Base-by-base conservation (phyloP, 2,888 invertebrate species). In the Conops quadrifasciatus region DNA sequence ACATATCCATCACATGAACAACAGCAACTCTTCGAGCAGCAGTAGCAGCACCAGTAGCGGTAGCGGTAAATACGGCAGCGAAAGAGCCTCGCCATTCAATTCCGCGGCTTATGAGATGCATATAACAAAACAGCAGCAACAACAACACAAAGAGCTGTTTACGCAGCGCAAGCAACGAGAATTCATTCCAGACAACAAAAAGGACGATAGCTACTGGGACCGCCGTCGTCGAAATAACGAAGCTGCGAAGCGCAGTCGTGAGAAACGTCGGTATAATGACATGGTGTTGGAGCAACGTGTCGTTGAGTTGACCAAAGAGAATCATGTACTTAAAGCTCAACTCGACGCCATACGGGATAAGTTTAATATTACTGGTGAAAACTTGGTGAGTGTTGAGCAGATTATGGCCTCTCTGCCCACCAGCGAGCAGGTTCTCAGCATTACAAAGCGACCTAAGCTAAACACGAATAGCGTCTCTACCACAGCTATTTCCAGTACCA, bases 171-270 rank as follows among this genome's bases (percentile, higher is more conserved):
- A 97, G 83, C 97, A 97, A 83, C 89, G 98, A 16, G 97, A 97
- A 85, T 97, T 98, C 86, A 97, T 97, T 75, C 97, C 97, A 0
- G 97, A 97, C 84, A 94, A 91, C 87, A 96, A 96, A 85, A 98
- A 98, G 84, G 97, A 98, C 82, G 96, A 97, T 80, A 95, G 94
- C 81, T 98, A 98, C 87, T 98, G 98, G 98, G 97, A 97, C 86
- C 91, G 97, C 71, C 89, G 98, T 71, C 89, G 97, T 75, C 90
- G 97, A 72, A 98, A 98, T 87, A 98, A 98, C 86, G 97, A 97
- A 86, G 98, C 98, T 0, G 98, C 98, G 71, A 96, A 98, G 84
- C 88, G 97, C 59, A 97, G 97, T 7, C 90, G 97, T n/a, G 97
- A 98, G 85, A 98, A 98, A 86, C 90, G 97, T 56, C 92, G 97